Evolutionary conservation across 2,797 vertebrate species (phyloP), one percentile per base, ranked within the genome.

Genomic region (Enteromius treurensis): DNA sequence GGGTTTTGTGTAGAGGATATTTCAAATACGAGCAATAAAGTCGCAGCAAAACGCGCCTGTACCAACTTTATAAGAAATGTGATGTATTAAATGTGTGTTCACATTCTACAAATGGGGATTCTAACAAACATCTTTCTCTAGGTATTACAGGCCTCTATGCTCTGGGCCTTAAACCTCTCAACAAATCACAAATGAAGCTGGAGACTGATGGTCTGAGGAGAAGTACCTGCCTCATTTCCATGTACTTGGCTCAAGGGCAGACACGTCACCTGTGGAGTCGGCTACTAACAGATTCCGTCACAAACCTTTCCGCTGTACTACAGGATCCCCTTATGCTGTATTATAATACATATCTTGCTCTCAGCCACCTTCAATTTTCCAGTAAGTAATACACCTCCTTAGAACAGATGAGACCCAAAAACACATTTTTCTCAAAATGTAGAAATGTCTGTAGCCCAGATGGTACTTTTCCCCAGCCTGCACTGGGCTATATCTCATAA

Each of bases 181-280:
- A 34, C 70, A 68, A 53, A 49, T 76, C 49, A 19, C 14, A 37
- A 79, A 68, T 78, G 55, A 78, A 73, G 55, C 74, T 29, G 53
- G 4, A 60, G 67, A 80, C 45, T 71, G 78, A 67, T 45, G n/a
- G 51, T 55, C 58, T 37, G 45, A 42, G 40, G 53, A 42, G n/a
- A 78, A 78, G 40, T 74, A 23, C 26, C 58, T 68, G 19, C 70
- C 70, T 85, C 60, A 87, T 85, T 87, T 85, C 37, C 86, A 83
- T 85, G 70, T 64, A 65, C 77, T 64, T 80, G 37, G 76, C 83
- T 80, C 42, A 79, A 80, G 86, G 76, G 70, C 42, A 77, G 60
- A 84, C 60, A 40, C 8, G 23, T 73, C 69, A 81, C 79, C 69
- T 79, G 80, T 75, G 9, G 76, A 55, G 62, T 42, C 7, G 11